A percentile compares a stretch with the other conserved stretches of the same genome.
These are phyloP conservation scores for Reinhardtius hippoglossoides DNA, from an alignment of 2,113 vertebrate genomes.

Conservation along the genomic window DNA sequence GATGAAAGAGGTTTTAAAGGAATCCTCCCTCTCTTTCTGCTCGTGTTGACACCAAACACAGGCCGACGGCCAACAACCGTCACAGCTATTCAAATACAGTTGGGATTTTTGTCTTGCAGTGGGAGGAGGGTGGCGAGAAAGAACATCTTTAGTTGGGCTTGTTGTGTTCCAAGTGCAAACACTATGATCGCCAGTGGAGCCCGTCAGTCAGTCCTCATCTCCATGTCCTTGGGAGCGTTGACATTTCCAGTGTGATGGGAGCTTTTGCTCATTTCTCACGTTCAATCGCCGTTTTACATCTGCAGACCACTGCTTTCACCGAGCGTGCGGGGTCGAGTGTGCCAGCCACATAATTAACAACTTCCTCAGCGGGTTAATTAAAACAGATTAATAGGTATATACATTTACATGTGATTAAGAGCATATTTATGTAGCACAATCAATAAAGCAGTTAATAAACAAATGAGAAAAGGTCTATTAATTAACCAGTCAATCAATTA, in stretches of 20 bases:
- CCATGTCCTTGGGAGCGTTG: conserved; percentile 29
- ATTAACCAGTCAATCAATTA: conserved; percentile 34
- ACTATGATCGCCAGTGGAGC: conserved; percentile 25
- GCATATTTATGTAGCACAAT: conserved; percentile 32
- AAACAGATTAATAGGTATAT: not conserved
- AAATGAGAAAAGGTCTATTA: conserved; percentile 40
- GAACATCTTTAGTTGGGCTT: conserved; percentile 10
- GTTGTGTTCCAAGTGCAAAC: not conserved
- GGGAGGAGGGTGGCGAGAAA: not conserved
- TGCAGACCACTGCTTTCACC: conserved; percentile 17
- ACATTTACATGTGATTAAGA: conserved; percentile 19
- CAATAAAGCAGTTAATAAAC: conserved; percentile 45
- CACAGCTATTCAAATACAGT: no score
- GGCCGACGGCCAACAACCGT: conserved; percentile 8
- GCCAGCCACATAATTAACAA: conserved; percentile 30
- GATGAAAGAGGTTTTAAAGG: conserved; percentile 28
- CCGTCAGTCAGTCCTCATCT: conserved; percentile 46
- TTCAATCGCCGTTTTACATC: conserved; percentile 7
- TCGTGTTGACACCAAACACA: conserved; percentile 21
- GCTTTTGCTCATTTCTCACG: conserved; percentile 13
- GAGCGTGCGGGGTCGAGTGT: not conserved
- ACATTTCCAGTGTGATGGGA: conserved; percentile 13
- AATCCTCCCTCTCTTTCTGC: conserved; percentile 9
- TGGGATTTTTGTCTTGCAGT: no score
- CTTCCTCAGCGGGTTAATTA: conserved; percentile 44